phyloP scores from a whole-genome alignment of 2,113 vertebrate species.

The Xenopus laevis region DNA sequence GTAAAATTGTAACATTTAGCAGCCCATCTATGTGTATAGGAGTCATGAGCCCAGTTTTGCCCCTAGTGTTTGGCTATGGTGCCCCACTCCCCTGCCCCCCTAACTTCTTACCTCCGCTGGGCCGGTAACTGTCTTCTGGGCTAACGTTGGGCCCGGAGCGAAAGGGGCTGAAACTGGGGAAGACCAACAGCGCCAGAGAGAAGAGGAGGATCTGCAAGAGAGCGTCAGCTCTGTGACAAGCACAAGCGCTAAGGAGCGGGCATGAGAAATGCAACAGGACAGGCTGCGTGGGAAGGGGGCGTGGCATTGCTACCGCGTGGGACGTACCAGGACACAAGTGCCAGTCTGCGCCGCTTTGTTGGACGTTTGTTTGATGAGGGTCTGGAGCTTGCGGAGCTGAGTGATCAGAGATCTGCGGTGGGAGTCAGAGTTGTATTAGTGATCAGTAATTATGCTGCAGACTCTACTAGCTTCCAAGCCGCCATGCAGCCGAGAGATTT shows the following conservation, averaged over 20 bases:
- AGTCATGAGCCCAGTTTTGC: too few relatives aligned
- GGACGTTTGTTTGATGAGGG: conserved; percentile 71
- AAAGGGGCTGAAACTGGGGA: conserved; percentile 81
- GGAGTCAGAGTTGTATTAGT: too few relatives aligned
- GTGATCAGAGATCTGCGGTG: conserved; percentile 71
- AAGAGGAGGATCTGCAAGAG: conserved; percentile 76
- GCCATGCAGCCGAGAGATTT: too few relatives aligned
- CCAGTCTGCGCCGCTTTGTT: conserved; percentile 84
- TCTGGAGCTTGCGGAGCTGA: conserved; percentile 75
- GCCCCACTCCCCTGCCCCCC: background rate
- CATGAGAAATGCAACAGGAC: too few relatives aligned
- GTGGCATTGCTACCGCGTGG: fast-evolving
- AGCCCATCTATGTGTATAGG: too few relatives aligned
- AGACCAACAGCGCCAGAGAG: conserved; percentile 78
- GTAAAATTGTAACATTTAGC: too few relatives aligned
- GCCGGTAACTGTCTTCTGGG: conserved; percentile 56
- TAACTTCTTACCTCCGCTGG: conserved; percentile 66
- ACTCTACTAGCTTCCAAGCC: background rate
- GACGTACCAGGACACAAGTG: conserved; percentile 79
- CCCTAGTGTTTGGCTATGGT: background rate
- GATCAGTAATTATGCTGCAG: too few relatives aligned
- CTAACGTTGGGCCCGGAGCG: conserved; percentile 28
- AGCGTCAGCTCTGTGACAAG: conserved; percentile 18
- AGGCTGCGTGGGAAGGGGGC: background rate
- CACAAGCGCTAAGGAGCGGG: background rate